Percentiles rank a stretch among this genome's conserved stretches.
phyloP scores from a whole-genome alignment of 2,113 vertebrate genomes.

The Microcebus murinus region DNA sequence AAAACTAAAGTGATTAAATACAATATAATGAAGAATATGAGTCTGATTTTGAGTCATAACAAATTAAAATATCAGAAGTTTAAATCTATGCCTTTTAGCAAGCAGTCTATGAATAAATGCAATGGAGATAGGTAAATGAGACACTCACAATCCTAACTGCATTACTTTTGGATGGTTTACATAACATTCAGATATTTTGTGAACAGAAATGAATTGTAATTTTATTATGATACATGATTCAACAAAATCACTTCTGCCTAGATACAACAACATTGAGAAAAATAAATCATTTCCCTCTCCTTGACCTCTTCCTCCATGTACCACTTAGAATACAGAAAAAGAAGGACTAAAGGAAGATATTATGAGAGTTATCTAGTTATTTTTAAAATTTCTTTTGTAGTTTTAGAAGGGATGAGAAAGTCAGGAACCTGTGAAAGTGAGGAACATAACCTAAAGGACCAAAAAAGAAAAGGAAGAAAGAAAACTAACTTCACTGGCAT shows the following conservation, averaged over 20 bases:
- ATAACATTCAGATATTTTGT: neutral
- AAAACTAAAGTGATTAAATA: slow-evolving; percentile 43
- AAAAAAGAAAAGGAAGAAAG: neutral
- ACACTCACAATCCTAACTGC: neutral
- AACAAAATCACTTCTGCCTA: slow-evolving; percentile 23
- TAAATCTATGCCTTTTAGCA: slow-evolving; percentile 17
- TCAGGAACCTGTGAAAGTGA: neutral
- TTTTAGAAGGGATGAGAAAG: slow-evolving; percentile 26
- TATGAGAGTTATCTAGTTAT: neutral
- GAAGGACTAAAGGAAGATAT: neutral
- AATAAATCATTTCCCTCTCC: neutral
- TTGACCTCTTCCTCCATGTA: slow-evolving; percentile 2
- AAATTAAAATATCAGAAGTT: slow-evolving; percentile 32
- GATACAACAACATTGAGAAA: neutral
- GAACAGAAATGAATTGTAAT: neutral
- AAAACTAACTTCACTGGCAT: neutral
- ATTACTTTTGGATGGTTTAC: neutral
- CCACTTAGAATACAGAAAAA: neutral
- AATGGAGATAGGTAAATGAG: neutral
- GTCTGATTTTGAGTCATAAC: slow-evolving; percentile 17
- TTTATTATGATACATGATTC: neutral
- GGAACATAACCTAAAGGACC: neutral
- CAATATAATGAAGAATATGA: neutral
- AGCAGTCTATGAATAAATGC: neutral
- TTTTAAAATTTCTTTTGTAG: neutral